Evolutionary conservation across 2,888 invertebrate genomes (phyloP).

Genomic region (Crocallis elinguaria): DNA sequence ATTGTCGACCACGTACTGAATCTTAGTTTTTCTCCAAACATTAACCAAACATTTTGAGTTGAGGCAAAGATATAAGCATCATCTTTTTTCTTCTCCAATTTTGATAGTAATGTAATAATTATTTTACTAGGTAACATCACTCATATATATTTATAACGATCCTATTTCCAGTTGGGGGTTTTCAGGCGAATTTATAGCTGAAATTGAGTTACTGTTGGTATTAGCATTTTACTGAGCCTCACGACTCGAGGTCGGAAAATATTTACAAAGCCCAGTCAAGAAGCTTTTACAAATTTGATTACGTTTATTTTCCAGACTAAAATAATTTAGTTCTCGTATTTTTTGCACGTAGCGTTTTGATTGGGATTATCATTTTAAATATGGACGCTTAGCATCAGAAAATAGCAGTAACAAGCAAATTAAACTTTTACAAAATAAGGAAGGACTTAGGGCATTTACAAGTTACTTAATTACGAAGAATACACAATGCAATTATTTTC

Average conservation of each 20-base stretch:
- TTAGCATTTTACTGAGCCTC: conserved; percentile 12
- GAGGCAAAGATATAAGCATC: no score
- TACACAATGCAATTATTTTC: no score
- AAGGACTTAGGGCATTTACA: no score
- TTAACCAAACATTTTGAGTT: no score
- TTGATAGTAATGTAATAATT: no score
- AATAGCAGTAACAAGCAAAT: background rate
- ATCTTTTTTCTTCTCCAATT: no score
- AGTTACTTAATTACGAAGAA: no score
- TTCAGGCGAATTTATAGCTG: background rate
- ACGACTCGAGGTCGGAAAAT: conserved; percentile 46
- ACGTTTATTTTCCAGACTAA: conserved; percentile 37
- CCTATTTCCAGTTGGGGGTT: no score
- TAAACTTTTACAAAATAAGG: background rate
- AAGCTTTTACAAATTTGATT: conserved; percentile 59
- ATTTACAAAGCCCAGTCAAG: conserved; percentile 55
- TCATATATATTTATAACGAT: no score
- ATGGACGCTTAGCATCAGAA: background rate
- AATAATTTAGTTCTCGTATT: conserved; percentile 32
- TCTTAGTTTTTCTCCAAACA: no score
- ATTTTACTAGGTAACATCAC: no score
- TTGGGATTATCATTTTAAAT: conserved; percentile 2
- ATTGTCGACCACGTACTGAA: no score
- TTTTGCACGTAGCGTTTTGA: conserved; percentile 26
- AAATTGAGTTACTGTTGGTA: conserved; percentile 12